These are phyloP conservation scores for Bombus consobrinus DNA, from an alignment of 1,140 invertebrate species.

Conservation along the genomic window DNA sequence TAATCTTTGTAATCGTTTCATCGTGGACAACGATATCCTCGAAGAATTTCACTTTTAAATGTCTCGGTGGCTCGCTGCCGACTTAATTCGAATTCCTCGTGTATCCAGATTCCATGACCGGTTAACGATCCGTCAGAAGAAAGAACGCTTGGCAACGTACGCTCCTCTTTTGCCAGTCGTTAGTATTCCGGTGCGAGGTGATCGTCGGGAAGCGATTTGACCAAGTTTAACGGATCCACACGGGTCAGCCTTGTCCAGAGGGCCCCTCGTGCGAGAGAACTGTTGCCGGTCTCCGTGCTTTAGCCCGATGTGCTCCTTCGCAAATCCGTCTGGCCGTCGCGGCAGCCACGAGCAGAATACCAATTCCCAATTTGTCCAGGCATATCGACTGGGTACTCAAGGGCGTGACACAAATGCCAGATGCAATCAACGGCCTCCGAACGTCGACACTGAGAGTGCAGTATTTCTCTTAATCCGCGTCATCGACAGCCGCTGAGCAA, in stretches of 20 bases:
- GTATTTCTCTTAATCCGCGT: conserved; percentile 74
- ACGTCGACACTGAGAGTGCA: conserved; percentile 71
- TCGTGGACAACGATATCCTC: background rate
- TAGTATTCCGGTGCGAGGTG: conserved; percentile 72
- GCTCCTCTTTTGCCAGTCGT: conserved; percentile 44
- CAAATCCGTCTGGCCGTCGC: conserved; percentile 81
- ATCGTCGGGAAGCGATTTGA: conserved; percentile 79
- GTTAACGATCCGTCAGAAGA: conserved; percentile 35
- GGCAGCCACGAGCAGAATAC: conserved; percentile 76
- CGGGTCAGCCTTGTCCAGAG: conserved; percentile 57
- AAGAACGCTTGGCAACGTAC: conserved; percentile 27
- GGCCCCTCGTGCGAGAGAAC: conserved; percentile 3
- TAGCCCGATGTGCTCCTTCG: conserved; percentile 73
- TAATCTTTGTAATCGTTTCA: background rate
- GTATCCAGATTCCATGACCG: background rate
- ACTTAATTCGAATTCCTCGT: conserved; percentile 7
- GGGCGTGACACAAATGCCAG: conserved; percentile 83
- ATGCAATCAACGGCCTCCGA: conserved; percentile 80
- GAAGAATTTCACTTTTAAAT: conserved; percentile 18
- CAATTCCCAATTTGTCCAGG: conserved; percentile 80
- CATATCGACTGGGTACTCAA: conserved; percentile 82
- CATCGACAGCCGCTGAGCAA: conserved; percentile 38
- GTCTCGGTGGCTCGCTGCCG: no score
- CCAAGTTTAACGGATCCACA: conserved; percentile 77
- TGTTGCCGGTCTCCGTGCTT: background rate